These are phyloP conservation scores for Pandemis corylana DNA, from an alignment of 2,888 invertebrate species.

Conservation along the genomic window DNA sequence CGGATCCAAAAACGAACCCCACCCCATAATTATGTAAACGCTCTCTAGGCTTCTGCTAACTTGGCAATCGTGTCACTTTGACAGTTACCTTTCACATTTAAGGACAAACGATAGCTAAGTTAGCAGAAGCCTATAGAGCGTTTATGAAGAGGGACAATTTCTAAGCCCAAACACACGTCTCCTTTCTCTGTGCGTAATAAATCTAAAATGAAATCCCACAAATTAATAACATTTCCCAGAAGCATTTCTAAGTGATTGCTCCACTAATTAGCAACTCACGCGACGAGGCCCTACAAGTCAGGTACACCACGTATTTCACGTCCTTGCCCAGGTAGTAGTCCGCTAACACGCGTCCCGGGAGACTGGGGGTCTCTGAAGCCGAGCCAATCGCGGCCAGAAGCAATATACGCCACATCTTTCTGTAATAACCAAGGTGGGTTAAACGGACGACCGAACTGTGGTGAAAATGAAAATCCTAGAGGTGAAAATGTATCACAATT, in stretches of 20 bases:
- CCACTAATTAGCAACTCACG: slow-evolving; percentile 50
- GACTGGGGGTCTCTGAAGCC: slow-evolving; percentile 13
- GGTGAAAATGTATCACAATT: too few relatives aligned
- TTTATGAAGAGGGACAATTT: too few relatives aligned
- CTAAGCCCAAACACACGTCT: too few relatives aligned
- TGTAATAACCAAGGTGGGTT: background rate
- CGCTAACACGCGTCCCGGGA: slow-evolving; percentile 43
- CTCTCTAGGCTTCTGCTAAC: too few relatives aligned
- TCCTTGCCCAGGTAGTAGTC: slow-evolving; percentile 60
- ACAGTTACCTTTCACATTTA: too few relatives aligned
- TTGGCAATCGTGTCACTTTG: too few relatives aligned
- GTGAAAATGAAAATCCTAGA: too few relatives aligned
- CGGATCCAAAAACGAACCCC: too few relatives aligned
- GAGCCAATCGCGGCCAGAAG: slow-evolving; percentile 48
- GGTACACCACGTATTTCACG: slow-evolving; percentile 56
- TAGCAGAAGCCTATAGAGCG: too few relatives aligned
- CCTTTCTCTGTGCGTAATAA: background rate
- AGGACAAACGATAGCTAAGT: too few relatives aligned
- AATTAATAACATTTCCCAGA: background rate
- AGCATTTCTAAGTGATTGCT: background rate
- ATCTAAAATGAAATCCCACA: background rate
- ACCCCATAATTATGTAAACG: too few relatives aligned
- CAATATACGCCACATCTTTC: slow-evolving; percentile 18
- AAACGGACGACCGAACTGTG: too few relatives aligned
- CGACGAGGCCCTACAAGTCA: slow-evolving; percentile 56